Conservation (phyloP, 2,888 invertebrate genomes). For the Drosophila barbarae region DNA sequence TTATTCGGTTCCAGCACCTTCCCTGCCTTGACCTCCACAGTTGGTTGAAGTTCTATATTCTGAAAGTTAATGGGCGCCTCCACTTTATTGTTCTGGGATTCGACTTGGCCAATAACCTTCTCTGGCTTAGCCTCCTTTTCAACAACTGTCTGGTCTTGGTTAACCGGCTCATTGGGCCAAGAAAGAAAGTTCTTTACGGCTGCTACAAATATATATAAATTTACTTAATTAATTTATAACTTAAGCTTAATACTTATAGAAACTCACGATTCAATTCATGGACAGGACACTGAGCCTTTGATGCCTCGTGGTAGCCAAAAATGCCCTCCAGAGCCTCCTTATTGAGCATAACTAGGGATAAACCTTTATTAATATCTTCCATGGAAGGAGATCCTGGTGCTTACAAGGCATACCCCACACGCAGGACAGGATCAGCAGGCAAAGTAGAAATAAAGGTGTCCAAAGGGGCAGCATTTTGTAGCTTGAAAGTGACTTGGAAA, state of each 20-base stretch:
- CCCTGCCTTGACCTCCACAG: neutral
- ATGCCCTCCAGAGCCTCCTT: neutral
- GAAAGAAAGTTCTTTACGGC: conserved; percentile 5
- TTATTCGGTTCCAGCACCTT: neutral
- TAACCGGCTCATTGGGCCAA: neutral
- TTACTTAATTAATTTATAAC: too few relatives aligned
- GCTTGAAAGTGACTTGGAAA: neutral
- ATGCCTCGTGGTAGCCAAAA: neutral
- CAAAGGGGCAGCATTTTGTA: conserved; percentile 6
- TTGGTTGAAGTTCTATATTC: neutral
- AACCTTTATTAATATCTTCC: neutral
- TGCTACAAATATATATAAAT: neutral
- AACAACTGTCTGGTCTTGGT: neutral
- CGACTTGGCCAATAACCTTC: neutral
- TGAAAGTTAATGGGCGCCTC: neutral
- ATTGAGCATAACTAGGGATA: neutral
- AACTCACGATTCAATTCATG: conserved; percentile 6
- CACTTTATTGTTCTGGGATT: neutral
- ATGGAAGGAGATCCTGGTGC: neutral
- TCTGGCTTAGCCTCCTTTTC: neutral
- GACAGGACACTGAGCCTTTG: neutral
- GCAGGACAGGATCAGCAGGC: conserved; percentile 6
- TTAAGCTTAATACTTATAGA: too few relatives aligned
- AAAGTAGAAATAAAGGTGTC: conserved; percentile 8
- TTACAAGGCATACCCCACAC: conserved; percentile 28